These are phyloP conservation scores for Cyprinus carpio DNA, from an alignment of 2,113 vertebrate species.

Conservation along the genomic window DNA sequence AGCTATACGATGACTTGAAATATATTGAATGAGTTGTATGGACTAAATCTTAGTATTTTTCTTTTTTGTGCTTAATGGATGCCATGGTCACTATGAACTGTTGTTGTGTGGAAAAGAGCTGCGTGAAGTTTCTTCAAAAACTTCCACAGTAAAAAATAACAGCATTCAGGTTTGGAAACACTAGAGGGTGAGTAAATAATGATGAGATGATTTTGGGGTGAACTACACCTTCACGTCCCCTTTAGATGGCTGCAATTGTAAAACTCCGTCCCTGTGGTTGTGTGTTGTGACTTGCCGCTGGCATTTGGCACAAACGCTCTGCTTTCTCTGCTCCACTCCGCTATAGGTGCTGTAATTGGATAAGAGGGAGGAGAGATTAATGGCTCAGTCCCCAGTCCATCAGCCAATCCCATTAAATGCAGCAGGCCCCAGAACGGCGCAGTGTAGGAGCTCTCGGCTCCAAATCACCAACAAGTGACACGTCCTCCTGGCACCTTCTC, in stretches of 20 bases:
- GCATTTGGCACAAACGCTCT: constrained; percentile 31
- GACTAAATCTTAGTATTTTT: not conserved
- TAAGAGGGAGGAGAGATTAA: constrained; percentile 63
- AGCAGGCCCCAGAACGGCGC: constrained; percentile 30
- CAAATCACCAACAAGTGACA: constrained; percentile 38
- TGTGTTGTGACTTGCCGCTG: constrained; percentile 19
- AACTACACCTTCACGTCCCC: not conserved
- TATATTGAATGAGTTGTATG: not conserved
- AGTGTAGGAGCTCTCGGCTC: not conserved
- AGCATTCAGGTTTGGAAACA: not conserved
- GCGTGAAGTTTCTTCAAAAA: not conserved
- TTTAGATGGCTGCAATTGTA: not conserved
- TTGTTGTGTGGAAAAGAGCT: not conserved
- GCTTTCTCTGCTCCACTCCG: constrained; percentile 49
- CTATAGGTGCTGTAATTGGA: constrained; percentile 67
- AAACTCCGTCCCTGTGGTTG: not conserved
- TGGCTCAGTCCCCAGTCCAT: constrained; percentile 59
- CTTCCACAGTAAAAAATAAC: not conserved
- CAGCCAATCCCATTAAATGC: constrained; percentile 65
- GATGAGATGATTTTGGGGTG: not conserved
- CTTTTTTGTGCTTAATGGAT: not conserved
- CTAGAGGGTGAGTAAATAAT: not conserved
- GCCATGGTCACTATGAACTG: not conserved
- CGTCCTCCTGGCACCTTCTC: constrained; percentile 47
- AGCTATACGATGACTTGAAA: not conserved